Evolutionary conservation across 1,140 invertebrate species (phyloP).

Genomic region (Caenorhabditis inopinata): DNA sequence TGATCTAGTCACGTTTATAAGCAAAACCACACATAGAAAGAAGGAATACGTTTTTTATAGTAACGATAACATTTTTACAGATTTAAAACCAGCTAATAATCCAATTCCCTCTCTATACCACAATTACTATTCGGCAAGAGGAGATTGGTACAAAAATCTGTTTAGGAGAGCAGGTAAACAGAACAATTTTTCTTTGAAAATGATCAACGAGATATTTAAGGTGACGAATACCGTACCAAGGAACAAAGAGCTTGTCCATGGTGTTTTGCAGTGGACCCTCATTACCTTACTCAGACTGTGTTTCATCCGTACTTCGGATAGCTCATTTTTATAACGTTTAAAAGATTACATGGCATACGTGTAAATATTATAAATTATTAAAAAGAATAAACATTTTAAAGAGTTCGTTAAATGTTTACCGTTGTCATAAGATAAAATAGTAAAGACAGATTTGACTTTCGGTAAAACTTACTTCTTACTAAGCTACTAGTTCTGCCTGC

Average conservation of each 20-base stretch:
- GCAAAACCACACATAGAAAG: no score
- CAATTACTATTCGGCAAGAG: not conserved
- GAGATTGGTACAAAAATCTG: constrained; percentile 39
- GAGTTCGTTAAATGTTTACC: no score
- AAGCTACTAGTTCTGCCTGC: no score
- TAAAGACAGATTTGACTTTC: no score
- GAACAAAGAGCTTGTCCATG: constrained; percentile 42
- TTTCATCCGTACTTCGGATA: constrained; percentile 22
- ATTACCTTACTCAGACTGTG: constrained; percentile 16
- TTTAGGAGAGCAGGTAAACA: constrained; percentile 31
- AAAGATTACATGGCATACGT: no score
- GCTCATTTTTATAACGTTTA: not conserved
- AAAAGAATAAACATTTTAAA: no score
- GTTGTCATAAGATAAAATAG: no score
- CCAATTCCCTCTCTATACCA: constrained; percentile 18
- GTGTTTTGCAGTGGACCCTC: constrained; percentile 37
- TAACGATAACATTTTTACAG: no score
- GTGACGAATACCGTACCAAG: constrained; percentile 37
- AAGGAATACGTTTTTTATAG: no score
- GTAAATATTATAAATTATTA: no score
- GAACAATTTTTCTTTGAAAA: not conserved
- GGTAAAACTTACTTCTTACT: no score
- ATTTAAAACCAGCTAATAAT: constrained; percentile 34
- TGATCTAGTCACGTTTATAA: no score
- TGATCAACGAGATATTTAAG: not conserved